Evolutionary conservation across 2,113 vertebrate genomes (phyloP).

Genomic region (Furnarius figulus): DNA sequence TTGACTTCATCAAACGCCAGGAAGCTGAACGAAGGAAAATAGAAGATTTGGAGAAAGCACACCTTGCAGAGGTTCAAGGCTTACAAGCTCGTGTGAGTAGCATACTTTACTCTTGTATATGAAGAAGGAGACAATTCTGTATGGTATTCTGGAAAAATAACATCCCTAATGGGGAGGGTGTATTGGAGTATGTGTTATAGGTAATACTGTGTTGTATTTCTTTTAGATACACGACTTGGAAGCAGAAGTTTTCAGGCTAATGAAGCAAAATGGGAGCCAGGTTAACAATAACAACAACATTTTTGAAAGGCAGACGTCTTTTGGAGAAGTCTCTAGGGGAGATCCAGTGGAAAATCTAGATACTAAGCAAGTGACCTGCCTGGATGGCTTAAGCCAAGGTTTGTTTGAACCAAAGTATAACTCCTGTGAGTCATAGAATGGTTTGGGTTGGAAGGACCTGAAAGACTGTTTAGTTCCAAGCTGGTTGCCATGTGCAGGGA

Average conservation of each 20-base stretch:
- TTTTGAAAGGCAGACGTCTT: conserved; percentile 79
- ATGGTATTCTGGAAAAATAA: not conserved
- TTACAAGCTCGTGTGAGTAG: conserved; percentile 89
- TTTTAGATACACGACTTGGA: conserved; percentile 90
- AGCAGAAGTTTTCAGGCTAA: conserved; percentile 90
- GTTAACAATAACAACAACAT: conserved; percentile 98
- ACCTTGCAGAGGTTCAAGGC: conserved; percentile 90
- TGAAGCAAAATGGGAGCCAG: conserved; percentile 94
- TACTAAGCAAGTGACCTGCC: conserved; percentile 73
- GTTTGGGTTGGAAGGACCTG: not conserved
- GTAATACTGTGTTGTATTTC: not conserved
- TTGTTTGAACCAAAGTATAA: conserved; percentile 28
- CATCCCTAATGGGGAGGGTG: not conserved
- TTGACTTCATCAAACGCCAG: conserved; percentile 94
- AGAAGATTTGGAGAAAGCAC: conserved; percentile 92
- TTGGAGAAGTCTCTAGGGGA: conserved; percentile 72
- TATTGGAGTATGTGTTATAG: not conserved
- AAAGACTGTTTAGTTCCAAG: not conserved
- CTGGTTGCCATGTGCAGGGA: not conserved
- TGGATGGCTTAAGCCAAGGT: conserved; percentile 82
- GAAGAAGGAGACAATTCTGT: not conserved
- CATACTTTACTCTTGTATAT: not conserved
- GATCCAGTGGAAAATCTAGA: conserved; percentile 74
- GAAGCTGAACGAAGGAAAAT: conserved; percentile 91
- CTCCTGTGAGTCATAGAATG: not conserved